These are phyloP conservation scores for Mellivora capensis DNA, from an alignment of 2,113 vertebrate genomes.

Conservation along the genomic window DNA sequence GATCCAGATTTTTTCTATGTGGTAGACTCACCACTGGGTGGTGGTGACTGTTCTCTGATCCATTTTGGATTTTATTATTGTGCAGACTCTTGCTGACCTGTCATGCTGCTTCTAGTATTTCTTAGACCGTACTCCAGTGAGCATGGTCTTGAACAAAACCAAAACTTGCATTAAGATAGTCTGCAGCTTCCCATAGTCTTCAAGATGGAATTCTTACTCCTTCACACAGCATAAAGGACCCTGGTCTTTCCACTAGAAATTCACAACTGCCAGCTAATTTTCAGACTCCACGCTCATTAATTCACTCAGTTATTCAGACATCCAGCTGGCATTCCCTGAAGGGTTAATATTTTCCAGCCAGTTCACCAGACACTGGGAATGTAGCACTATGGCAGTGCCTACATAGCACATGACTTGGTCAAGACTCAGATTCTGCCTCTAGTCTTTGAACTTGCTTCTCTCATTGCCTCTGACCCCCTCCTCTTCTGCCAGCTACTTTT, in stretches of 20 bases:
- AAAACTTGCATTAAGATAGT: background rate
- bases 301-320: background rate
- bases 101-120: background rate
- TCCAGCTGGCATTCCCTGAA: background rate
- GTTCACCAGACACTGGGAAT: background rate
- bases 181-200: background rate
- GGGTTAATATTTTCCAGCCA: background rate
- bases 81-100: background rate
- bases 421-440: background rate
- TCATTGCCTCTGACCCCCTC: background rate
- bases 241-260: background rate
- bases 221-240: background rate
- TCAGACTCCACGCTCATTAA: background rate
- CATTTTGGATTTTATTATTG: background rate
- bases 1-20: background rate
- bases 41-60: no score
- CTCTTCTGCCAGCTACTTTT: background rate
- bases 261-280: background rate
- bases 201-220: background rate
- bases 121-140: background rate
- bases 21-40: background rate
- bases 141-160: background rate
- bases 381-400: background rate
- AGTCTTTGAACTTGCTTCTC: background rate
- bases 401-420: background rate